phyloP scores from a whole-genome alignment of 2,888 invertebrate species.

The Ectemnius cavifrons region DNA sequence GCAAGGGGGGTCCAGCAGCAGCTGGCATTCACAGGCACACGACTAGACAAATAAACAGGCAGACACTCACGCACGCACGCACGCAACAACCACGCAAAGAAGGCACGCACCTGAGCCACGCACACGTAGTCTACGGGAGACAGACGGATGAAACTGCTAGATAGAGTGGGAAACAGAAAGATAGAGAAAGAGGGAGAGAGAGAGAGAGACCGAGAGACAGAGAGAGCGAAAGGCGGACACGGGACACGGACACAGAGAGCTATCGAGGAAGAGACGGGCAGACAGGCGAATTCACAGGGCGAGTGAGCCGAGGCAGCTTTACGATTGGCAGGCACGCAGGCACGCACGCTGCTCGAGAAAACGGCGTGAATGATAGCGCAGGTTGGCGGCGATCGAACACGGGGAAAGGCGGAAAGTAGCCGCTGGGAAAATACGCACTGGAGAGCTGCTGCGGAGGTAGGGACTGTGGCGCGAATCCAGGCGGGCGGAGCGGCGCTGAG shows the following conservation, averaged over 20 bases:
- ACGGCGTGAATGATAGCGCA: conserved; percentile 25
- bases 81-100: conserved; percentile 21
- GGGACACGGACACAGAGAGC: neutral
- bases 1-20: conserved; percentile 3
- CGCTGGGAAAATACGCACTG: too few relatives aligned
- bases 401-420: neutral
- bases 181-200: too few relatives aligned
- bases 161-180: neutral
- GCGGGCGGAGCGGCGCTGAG: conserved; percentile 7
- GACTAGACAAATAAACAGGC: conserved; percentile 31
- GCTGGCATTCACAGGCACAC: conserved; percentile 22
- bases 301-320: neutral
- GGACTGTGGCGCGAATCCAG: neutral
- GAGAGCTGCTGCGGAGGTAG: too few relatives aligned
- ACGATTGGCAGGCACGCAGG: too few relatives aligned
- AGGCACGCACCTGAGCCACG: conserved; percentile 31
- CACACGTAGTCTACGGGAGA: conserved; percentile 10
- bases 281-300: neutral
- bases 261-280: neutral
- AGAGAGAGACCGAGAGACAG: too few relatives aligned
- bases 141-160: too few relatives aligned
- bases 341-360: conserved; percentile 22
- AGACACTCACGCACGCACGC: conserved; percentile 12
- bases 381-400: conserved; percentile 19
- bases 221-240: neutral